phyloP scores from a whole-genome alignment of 1,140 invertebrate species.

The Aphelenchoides besseyi region DNA sequence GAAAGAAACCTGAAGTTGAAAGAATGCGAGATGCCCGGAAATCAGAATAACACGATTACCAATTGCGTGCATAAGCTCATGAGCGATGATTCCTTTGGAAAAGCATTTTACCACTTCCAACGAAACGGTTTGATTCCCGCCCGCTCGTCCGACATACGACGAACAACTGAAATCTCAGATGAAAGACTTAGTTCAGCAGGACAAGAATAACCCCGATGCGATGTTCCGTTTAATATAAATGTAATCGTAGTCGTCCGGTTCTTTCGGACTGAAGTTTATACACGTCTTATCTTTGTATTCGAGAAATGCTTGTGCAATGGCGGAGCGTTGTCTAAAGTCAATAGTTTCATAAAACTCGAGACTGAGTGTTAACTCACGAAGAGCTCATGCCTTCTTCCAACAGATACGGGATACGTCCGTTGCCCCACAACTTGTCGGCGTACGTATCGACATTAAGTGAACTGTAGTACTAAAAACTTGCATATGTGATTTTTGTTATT shows the following conservation, averaged over 20 bases:
- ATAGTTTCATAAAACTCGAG: slow-evolving; percentile 23
- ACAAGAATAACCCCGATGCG: slow-evolving; percentile 50
- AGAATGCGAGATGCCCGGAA: not conserved
- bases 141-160: slow-evolving; percentile 61
- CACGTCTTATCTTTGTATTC: slow-evolving; percentile 62
- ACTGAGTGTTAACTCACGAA: slow-evolving; percentile 50
- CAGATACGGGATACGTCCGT: slow-evolving; percentile 58
- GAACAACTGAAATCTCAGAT: slow-evolving; percentile 49
- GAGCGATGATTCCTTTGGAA: slow-evolving; percentile 61
- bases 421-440: slow-evolving; percentile 57
- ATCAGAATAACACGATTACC: slow-evolving; percentile 7
- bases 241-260: slow-evolving; percentile 57
- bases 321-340: slow-evolving; percentile 56
- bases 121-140: slow-evolving; percentile 61
- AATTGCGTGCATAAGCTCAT: slow-evolving; percentile 57
- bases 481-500: not conserved
- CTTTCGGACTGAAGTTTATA: slow-evolving; percentile 55
- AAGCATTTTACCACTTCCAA: slow-evolving; percentile 62
- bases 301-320: slow-evolving; percentile 62
- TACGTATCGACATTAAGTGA: slow-evolving; percentile 59
- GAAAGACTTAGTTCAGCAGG: not conserved
- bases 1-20: slow-evolving; percentile 54
- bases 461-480: slow-evolving; percentile 56
- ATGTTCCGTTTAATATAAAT: slow-evolving; percentile 62
- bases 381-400: slow-evolving; percentile 62